A percentile compares a stretch with the other conserved stretches of the same genome.
phyloP scores from a whole-genome alignment of 1,140 invertebrate species.

The Rhyacophila brunnea region DNA sequence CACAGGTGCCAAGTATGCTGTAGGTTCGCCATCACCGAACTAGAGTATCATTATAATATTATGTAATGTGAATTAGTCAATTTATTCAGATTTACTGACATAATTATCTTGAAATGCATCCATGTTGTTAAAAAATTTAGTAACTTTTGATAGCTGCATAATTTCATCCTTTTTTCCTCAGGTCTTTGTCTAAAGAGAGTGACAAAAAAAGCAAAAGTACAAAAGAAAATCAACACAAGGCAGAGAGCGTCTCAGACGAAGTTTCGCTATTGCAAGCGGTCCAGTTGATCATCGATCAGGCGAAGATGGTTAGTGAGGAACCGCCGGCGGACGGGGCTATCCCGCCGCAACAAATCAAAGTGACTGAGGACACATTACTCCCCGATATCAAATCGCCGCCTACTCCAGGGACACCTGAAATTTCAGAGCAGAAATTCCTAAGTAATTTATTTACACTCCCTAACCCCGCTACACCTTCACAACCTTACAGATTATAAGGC shows the following conservation, averaged over 20 bases:
- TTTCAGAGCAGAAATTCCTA: not conserved
- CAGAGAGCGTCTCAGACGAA: not conserved
- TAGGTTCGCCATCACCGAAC: too few relatives aligned
- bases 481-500: too few relatives aligned
- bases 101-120: too few relatives aligned
- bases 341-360: not conserved
- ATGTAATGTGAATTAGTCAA: too few relatives aligned
- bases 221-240: not conserved
- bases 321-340: not conserved
- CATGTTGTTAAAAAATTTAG: too few relatives aligned
- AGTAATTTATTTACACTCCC: not conserved
- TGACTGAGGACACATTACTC: conserved; percentile 1
- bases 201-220: conserved; percentile 11
- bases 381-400: conserved; percentile 8
- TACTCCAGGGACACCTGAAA: conserved; percentile 17
- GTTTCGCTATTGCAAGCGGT: too few relatives aligned
- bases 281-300: too few relatives aligned
- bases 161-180: conserved; percentile 8
- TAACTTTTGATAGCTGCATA: too few relatives aligned
- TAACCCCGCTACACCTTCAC: too few relatives aligned
- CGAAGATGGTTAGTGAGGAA: not conserved
- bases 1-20: too few relatives aligned
- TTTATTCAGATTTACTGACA: too few relatives aligned
- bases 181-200: conserved; percentile 20
- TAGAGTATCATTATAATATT: too few relatives aligned